Base-by-base conservation (phyloP, 2,888 invertebrate genomes). In the Allophyes oxyacanthae region DNA sequence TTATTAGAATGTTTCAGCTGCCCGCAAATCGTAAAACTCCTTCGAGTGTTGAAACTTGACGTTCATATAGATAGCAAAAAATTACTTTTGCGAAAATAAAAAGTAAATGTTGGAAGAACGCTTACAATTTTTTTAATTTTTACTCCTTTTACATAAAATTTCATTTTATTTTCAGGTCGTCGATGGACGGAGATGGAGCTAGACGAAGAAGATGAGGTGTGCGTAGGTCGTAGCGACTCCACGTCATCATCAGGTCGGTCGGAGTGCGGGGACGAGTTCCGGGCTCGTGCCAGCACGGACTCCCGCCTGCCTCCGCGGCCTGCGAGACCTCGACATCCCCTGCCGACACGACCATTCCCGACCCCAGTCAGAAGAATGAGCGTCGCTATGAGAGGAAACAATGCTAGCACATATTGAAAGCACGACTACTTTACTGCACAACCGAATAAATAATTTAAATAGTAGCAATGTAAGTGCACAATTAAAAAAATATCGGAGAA, bases 271-370 rank as follows among this genome's bases (percentile, higher is more conserved):
- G 87, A 84, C 25, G 96, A 96, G 69, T 97, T 97, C 88, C 94
- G 97, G 9, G 96, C 95, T 42, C 94, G 97, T 38, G 97, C 97
- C 40, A 97, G 96, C 64, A 97, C 97, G 0, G 97, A 97, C 83
- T 91, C 92, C 0, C 84, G 92, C 1, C 79, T 92, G 32, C 91
- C 92, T 0, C 96, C 96, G 13, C 92, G 95, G 9, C 95, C 96
- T 0, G 92, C 95, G 59, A 87, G 95, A 37, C 95, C 95, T 85
- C 91, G 96, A 4, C 91, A 91, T 61, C 93, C 91, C 1, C 90
- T 88, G 20, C 82, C 89, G 9, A 72, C 88, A 43, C 78, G 87
- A 30, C 91, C 92, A 0, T 89, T 89, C 63, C 92, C 95, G 1
- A 91, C 94, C 3, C 94, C 95, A 0, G 95, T 95, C 43, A 92